Base-by-base conservation (phyloP, 2,797 vertebrate genomes). In the Rhabdomys pumilio region DNA sequence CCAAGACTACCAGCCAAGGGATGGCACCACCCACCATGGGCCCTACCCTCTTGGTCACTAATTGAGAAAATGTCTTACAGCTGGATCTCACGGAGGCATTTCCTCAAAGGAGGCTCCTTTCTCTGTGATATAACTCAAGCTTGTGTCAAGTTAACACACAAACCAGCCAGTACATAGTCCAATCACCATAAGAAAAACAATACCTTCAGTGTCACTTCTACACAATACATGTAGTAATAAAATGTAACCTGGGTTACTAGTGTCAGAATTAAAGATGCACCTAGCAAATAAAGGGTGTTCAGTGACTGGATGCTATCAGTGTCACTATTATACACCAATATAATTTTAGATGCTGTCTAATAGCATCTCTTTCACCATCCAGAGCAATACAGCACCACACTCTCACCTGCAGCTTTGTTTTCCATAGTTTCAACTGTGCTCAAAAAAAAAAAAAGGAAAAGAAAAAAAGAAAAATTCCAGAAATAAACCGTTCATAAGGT, bases 121-220 rank as follows among this genome's bases (percentile, higher is more conserved):
- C 29, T 65, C 63, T 65, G 29, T 31, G 63, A 65, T 6, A 47
- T 65, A 31, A 65, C 63, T 65, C 29, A 4, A 65, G 4, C 29
- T 3, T 65, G 63, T 65, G 29, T 65, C 63, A 65, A 14, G 63
- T 31, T 65, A 26, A 65, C 26, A 31, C 59, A 61, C 63, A 65
- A 65, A 65, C 63, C 12, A 65, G 63, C 63, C 63, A 65, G 63
- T 14, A 65, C 29, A 65, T 65, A 65, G 63, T 65, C 29, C 63
- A 61, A 89, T 61, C 22, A 26, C 34, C n/a, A 59, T 44, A 86
- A 95, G 10, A 72, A 90, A 94, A 84, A 89, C 38, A 84, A 67
- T 7, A 57, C 31, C n/a, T 38, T 73, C n/a, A 22, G n/a, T 38
- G 57, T 44, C 38, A 65, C 38, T 75, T 93, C 15, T 84, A 15